phyloP scores from a whole-genome alignment of 2,113 vertebrate species.

The Eulemur rufifrons region DNA sequence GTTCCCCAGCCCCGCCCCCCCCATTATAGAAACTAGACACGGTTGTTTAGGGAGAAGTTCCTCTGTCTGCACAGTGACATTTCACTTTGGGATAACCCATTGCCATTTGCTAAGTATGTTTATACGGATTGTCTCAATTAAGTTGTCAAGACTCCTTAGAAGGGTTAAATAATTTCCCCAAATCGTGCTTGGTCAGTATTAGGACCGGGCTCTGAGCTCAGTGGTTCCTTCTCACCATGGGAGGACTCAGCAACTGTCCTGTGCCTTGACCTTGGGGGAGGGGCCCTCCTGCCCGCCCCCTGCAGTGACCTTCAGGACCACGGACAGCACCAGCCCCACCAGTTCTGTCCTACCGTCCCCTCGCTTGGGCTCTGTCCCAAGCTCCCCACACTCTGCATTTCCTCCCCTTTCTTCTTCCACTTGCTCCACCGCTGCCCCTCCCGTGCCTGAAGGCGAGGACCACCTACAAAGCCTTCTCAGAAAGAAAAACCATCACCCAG shows the following conservation, averaged over 20 bases:
- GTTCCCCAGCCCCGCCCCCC: not conserved
- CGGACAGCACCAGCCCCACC: not conserved
- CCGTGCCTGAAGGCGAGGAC: too few relatives aligned
- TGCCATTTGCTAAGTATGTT: not conserved
- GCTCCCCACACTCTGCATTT: not conserved
- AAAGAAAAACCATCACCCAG: not conserved
- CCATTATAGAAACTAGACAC: not conserved
- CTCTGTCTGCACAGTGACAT: not conserved
- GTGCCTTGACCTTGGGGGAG: accelerated
- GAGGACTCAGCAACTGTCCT: too few relatives aligned
- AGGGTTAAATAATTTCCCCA: not conserved
- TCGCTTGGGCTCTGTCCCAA: accelerated
- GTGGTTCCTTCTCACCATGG: too few relatives aligned
- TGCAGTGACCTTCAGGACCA: not conserved
- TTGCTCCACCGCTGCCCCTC: too few relatives aligned
- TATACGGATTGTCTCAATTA: not conserved
- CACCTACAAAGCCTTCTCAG: not conserved
- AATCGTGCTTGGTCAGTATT: not conserved
- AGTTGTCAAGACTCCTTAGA: not conserved
- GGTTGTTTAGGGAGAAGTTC: not conserved
- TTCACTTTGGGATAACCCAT: not conserved
- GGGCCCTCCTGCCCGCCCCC: too few relatives aligned
- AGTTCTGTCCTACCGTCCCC: not conserved
- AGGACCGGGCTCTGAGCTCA: not conserved
- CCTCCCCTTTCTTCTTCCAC: too few relatives aligned